Conservation (phyloP, 2,888 invertebrate species). For the Gisinianus flammeolus region DNA sequence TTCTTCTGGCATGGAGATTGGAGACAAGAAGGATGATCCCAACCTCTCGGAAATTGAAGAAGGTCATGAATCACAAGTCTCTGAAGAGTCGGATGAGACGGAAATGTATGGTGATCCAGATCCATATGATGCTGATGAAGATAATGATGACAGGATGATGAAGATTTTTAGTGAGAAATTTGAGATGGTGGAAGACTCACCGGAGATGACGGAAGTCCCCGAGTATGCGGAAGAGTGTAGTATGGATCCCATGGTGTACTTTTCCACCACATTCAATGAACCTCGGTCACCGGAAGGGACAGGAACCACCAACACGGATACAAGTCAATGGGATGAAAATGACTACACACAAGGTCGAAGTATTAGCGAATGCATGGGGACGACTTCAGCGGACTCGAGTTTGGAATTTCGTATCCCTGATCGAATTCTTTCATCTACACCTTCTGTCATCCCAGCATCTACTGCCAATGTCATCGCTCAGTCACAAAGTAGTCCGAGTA, state of each 20-base stretch:
- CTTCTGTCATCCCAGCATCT: not conserved
- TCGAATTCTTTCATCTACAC: not conserved
- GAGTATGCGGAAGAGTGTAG: constrained; percentile 23
- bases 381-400: constrained; percentile 58
- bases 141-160: constrained; percentile 55
- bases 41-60: constrained; percentile 67
- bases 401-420: constrained; percentile 59
- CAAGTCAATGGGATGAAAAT: constrained; percentile 53
- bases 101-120: constrained; percentile 51
- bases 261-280: constrained; percentile 56
- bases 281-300: constrained; percentile 55
- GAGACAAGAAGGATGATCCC: constrained; percentile 74
- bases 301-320: constrained; percentile 25
- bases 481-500: not conserved
- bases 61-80: constrained; percentile 63
- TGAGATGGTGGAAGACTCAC: constrained; percentile 52
- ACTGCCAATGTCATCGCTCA: not conserved
- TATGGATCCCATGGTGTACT: constrained; percentile 52
- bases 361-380: constrained; percentile 48
- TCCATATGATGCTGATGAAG: constrained; percentile 49
- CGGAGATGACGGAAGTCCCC: constrained; percentile 38
- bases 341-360: constrained; percentile 44
- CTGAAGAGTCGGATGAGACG: constrained; percentile 68
- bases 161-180: constrained; percentile 54
- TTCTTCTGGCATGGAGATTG: not conserved